phyloP scores from a whole-genome alignment of 2,888 invertebrate species.

The Tigriopus californicus region DNA sequence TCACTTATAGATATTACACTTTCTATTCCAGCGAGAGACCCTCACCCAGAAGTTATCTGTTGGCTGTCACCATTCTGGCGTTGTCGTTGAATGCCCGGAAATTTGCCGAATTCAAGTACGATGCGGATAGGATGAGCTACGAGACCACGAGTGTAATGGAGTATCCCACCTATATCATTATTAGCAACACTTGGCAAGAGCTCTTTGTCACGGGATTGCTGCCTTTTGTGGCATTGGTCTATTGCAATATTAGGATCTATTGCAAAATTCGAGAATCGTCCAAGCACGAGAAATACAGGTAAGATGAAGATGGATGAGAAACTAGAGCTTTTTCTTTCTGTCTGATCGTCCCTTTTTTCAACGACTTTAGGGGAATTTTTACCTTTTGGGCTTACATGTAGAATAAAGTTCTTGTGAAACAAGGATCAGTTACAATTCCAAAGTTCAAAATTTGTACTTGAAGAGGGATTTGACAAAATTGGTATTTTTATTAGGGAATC shows the following conservation, averaged over 20 bases:
- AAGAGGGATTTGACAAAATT: no score
- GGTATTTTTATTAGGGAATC: no score
- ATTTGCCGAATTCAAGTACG: constrained; percentile 2
- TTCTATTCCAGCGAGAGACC: background rate
- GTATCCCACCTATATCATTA: constrained; percentile 10
- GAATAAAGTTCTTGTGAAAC: no score
- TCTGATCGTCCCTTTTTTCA: no score
- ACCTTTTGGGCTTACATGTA: no score
- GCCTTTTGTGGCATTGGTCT: background rate
- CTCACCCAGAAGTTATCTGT: background rate
- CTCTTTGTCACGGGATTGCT: background rate
- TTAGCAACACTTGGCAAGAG: constrained; percentile 2
- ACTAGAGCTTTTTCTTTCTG: no score
- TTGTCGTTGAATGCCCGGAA: constrained; percentile 5
- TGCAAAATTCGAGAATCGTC: background rate
- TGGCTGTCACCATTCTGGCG: background rate
- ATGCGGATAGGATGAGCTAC: background rate
- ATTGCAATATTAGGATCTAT: background rate
- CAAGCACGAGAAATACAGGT: background rate
- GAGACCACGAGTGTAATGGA: constrained; percentile 8
- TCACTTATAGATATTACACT: no score
- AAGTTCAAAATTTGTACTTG: no score
- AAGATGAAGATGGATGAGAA: background rate
- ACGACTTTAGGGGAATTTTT: no score
- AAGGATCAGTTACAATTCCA: no score